Evolutionary conservation across 2,888 invertebrate genomes (phyloP), one percentile per base, ranked within the genome.

Genomic region (Cephalotes varians): DNA sequence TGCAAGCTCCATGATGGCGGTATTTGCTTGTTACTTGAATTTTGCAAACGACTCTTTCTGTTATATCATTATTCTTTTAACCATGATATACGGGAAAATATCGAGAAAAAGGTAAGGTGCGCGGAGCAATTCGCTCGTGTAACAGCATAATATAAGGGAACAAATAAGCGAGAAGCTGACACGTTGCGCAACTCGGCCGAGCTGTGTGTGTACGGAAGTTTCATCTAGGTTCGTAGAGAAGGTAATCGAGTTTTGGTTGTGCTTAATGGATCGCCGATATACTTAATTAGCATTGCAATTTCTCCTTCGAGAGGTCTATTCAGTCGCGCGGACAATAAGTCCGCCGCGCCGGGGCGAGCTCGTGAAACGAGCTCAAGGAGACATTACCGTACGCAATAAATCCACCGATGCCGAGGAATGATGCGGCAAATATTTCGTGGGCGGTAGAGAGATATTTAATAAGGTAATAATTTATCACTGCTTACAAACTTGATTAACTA

Each of bases 251-350:
- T 88, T 88, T 82, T 51, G 77, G 77, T 79, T 67, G 72, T 62
- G 76, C 77, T 84, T 88, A 88, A 87, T 87, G 84, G 87, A 81
- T 81, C 71, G 79, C 44, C 86, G 85, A 88, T 86, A 87, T 84
- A 76, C 76, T 84, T 82, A 88, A 87, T 86, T 80, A 28, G 58
- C 67, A 74, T 86, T 84, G 82, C 82, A 83, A 82, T 85, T 87
- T 81, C 89, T 85, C 81, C 47, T 56, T 67, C 77, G 56, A 69
- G 21, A 28, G 54, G 77, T 71, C 71, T 69, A 77, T 77, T 77
- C 69, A 69, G 7, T 34, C 34, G 69, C 34, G 10, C n/a, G 76
- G 51, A 77, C 71, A 77, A 77, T 69, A 21, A 65, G 31, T 44
- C 15, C 25, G 56, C 21, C 44, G 7, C 15, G 37, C 18, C n/a